A percentile compares a stretch with the other conserved stretches of the same genome.
These are phyloP conservation scores for Dicyrtomina minuta DNA, from an alignment of 2,888 invertebrate genomes.

Conservation along the genomic window DNA sequence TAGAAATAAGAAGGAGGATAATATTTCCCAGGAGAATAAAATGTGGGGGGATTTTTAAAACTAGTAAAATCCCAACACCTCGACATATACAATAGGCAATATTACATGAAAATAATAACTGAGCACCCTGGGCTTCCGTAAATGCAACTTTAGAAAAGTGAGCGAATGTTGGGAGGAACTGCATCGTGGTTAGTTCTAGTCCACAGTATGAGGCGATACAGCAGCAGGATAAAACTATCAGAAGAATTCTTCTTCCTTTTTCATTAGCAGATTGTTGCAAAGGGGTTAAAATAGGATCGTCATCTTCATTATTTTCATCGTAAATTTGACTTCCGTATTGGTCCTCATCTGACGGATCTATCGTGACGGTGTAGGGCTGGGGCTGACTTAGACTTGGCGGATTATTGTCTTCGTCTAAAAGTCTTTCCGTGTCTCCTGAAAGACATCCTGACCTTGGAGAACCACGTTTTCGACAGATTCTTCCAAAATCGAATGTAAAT, in stretches of 20 bases:
- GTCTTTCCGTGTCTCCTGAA: too few species aligned
- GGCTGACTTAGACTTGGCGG: not conserved
- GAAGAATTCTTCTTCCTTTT: not conserved
- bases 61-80: conserved; percentile 31
- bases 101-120: conserved; percentile 32
- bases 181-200: conserved; percentile 37
- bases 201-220: conserved; percentile 37
- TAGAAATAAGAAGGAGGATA: conserved; percentile 25
- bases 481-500: conserved; percentile 2
- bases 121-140: conserved; percentile 31
- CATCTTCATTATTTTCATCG: not conserved
- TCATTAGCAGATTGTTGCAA: not conserved
- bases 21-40: conserved; percentile 33
- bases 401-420: too few species aligned
- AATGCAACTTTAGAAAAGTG: conserved; percentile 33
- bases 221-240: conserved; percentile 31
- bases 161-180: conserved; percentile 41
- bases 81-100: conserved; percentile 34
- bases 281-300: not conserved
- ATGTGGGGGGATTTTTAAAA: conserved; percentile 35
- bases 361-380: not conserved
- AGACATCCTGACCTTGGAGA: too few species aligned
- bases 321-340: conserved; percentile 1
- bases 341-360: conserved; percentile 9
- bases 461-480: not conserved